phyloP scores from a whole-genome alignment of 1,140 invertebrate genomes.

The Formica exsecta region DNA sequence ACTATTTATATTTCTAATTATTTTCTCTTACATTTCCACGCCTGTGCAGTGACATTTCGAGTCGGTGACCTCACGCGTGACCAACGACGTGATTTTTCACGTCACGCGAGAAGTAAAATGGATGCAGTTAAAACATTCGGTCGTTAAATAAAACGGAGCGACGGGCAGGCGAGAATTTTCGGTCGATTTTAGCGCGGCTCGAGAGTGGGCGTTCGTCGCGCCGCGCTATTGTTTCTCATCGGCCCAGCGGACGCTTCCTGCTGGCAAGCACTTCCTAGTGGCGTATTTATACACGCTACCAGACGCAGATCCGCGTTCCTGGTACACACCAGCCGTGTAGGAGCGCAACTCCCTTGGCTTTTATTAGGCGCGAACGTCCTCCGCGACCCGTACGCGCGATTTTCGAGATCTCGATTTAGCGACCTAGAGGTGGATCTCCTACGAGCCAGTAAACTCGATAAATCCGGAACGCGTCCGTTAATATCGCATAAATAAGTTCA shows the following conservation, averaged over 20 bases:
- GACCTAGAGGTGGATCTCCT: constrained; percentile 46
- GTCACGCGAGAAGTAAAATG: not conserved
- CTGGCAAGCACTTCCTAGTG: constrained; percentile 65
- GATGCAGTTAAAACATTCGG: not conserved
- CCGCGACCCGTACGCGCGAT: constrained; percentile 30
- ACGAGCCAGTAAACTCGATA: constrained; percentile 64
- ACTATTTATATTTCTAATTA: not conserved
- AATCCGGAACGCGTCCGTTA: constrained; percentile 10
- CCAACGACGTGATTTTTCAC: constrained; percentile 12
- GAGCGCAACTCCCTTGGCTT: constrained; percentile 52
- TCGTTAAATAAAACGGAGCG: constrained; percentile 26
- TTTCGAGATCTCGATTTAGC: constrained; percentile 65
- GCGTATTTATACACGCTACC: constrained; percentile 64
- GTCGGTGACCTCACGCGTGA: not conserved
- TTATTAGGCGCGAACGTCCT: constrained; percentile 56
- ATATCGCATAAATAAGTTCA: not conserved
- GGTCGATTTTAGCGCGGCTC: constrained; percentile 38
- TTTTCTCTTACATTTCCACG: not conserved
- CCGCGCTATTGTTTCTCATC: constrained; percentile 58
- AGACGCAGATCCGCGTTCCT: constrained; percentile 70
- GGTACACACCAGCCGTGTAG: constrained; percentile 33
- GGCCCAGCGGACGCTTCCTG: constrained; percentile 50
- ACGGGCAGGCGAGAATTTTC: constrained; percentile 39
- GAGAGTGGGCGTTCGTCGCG: constrained; percentile 42
- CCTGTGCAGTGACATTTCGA: not conserved